These are phyloP conservation scores for Sisor rabdophorus DNA, from an alignment of 2,113 vertebrate genomes.

Conservation along the genomic window DNA sequence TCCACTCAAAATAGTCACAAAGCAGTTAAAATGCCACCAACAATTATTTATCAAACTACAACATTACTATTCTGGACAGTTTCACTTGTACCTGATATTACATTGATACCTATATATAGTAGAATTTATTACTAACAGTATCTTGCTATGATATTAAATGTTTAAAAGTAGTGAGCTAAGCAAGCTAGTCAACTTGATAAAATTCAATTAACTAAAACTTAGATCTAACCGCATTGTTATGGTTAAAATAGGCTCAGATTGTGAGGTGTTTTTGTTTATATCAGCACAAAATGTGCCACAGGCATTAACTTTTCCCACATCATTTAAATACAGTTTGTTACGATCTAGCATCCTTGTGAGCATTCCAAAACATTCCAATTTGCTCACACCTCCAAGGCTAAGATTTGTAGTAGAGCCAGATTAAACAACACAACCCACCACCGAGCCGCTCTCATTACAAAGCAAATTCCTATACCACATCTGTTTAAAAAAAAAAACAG, in stretches of 20 bases:
- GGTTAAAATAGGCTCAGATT: background rate
- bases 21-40: background rate
- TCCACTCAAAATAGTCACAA: background rate
- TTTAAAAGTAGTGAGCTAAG: background rate
- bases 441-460: constrained; percentile 6
- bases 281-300: constrained; percentile 15
- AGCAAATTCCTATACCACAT: background rate
- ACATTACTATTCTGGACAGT: background rate
- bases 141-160: background rate
- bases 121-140: background rate
- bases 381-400: constrained; percentile 3
- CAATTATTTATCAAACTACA: background rate
- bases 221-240: background rate
- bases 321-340: background rate
- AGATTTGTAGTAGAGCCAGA: background rate
- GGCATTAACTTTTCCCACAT: background rate
- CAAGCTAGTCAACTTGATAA: background rate
- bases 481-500: constrained; percentile 10
- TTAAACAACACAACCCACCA: constrained; percentile 5
- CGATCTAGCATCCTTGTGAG: background rate
- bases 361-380: constrained; percentile 2
- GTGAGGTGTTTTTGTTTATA: constrained; percentile 1
- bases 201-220: no score
- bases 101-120: background rate
- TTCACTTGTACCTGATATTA: background rate